phyloP scores from a whole-genome alignment of 1,140 invertebrate species.

The Anastrepha ludens region DNA sequence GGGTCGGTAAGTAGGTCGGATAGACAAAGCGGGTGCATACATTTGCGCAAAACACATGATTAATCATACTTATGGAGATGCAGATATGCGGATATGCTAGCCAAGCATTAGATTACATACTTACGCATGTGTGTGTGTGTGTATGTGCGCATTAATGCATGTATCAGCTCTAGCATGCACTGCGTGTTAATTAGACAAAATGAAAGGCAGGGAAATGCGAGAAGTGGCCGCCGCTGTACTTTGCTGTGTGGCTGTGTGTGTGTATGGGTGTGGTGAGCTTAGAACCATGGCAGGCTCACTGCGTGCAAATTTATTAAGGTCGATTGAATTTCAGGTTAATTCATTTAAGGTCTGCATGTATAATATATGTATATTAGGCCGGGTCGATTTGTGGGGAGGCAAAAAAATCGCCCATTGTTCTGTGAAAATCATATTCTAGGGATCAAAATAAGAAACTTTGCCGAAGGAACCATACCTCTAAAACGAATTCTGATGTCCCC shows the following conservation, averaged over 20 bases:
- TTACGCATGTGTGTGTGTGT: neutral
- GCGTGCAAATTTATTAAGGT: too few species aligned
- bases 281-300: too few species aligned
- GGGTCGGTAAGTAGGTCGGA: neutral
- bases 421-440: too few species aligned
- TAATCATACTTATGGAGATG: constrained; percentile 51
- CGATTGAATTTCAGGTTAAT: too few species aligned
- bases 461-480: too few species aligned
- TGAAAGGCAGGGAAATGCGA: neutral
- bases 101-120: neutral
- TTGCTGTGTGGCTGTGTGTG: neutral
- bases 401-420: too few species aligned
- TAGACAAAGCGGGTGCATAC: neutral
- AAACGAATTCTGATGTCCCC: too few species aligned
- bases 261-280: neutral
- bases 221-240: neutral
- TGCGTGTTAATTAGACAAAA: constrained; percentile 28
- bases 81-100: constrained; percentile 47
- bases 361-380: too few species aligned
- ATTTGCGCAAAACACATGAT: constrained; percentile 49
- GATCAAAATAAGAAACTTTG: too few species aligned
- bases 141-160: neutral
- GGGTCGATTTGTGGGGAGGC: too few species aligned
- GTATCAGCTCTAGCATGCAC: neutral
- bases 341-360: too few species aligned